These are phyloP conservation scores for Pinctada fucata DNA, from an alignment of 2,888 invertebrate species.

Conservation along the genomic window DNA sequence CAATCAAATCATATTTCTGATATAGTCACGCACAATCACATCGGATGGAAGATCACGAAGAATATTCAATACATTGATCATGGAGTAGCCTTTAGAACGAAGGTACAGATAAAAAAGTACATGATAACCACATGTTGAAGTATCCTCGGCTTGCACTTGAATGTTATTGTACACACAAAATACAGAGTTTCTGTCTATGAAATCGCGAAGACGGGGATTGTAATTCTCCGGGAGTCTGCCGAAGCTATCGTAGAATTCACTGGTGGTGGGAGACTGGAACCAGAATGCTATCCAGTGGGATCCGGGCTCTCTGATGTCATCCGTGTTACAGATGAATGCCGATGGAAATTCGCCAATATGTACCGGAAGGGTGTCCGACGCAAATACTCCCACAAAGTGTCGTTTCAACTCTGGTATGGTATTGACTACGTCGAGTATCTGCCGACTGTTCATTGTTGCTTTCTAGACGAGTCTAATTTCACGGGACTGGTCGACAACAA, in stretches of 20 bases:
- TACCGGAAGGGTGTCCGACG: slow-evolving; percentile 8
- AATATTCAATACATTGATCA: too few species aligned
- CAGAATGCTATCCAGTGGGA: slow-evolving; percentile 25
- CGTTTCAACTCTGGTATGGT: background rate
- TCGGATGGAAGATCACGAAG: too few species aligned
- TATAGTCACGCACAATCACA: too few species aligned
- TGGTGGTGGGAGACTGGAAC: background rate
- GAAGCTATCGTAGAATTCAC: slow-evolving; percentile 29
- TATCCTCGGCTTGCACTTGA: too few species aligned
- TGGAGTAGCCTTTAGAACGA: too few species aligned
- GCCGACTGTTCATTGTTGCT: slow-evolving; percentile 16
- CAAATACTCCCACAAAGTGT: slow-evolving; percentile 10
- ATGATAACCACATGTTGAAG: too few species aligned
- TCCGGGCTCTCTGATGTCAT: slow-evolving; percentile 17
- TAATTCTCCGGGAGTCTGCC: slow-evolving; percentile 25
- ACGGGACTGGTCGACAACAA: slow-evolving; percentile 18
- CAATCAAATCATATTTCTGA: too few species aligned
- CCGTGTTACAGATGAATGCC: slow-evolving; percentile 25
- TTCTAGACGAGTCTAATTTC: slow-evolving; percentile 20
- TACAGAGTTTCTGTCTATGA: too few species aligned
- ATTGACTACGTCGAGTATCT: slow-evolving; percentile 5
- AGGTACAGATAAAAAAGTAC: too few species aligned
- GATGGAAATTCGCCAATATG: slow-evolving; percentile 12
- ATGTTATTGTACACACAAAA: too few species aligned
- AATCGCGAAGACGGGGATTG: too few species aligned